Evolutionary conservation across 2,888 invertebrate species (phyloP), one percentile per base, ranked within the genome.

Genomic region (Pristionchus maxplancki): DNA sequence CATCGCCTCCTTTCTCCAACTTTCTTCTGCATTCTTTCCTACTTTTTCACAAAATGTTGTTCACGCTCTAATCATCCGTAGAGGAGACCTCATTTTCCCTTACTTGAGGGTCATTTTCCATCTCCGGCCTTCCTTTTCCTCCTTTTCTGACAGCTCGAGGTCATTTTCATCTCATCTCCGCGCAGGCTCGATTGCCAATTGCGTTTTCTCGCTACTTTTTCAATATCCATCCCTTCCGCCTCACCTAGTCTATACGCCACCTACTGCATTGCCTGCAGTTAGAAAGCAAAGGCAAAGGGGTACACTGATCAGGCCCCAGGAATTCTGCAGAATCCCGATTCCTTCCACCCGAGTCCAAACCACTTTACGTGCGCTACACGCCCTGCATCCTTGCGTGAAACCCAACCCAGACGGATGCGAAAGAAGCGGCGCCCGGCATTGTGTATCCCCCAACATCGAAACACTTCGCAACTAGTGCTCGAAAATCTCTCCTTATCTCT

Each of bases 391-490:
- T 6, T 58, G 24, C n/a, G n/a, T 58, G 58, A 58, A 58, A 58
- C 58, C 58, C 58, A 58, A 58, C 58, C 58, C 58, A 58, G 58
- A 58, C 58, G 58, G 9, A 9, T 9, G 44, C 44, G 24, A 58
- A 58, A 58, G 20, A 58, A 58, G 58, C 20, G 58, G n/a, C n/a
- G 17, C 50, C 50, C 15, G 50, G 20, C 58, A 58, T 58, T 58
- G 58, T 58, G 58, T 58, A 58, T n/a, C n/a, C 58, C n/a, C 58
- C 50, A n/a, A 58, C 58, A 58, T n/a, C 58, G 58, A 58, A 58
- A 58, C 58, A 58, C 58, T 58, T 58, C n/a, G n/a, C n/a, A n/a
- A n/a, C n/a, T n/a, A n/a, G n/a, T n/a, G n/a, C n/a, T n/a, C n/a
- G n/a, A n/a, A n/a, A n/a, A n/a, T n/a, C n/a, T n/a, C n/a, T n/a